Base-by-base conservation (phyloP, 2,797 vertebrate species). In the Tinamus major region DNA sequence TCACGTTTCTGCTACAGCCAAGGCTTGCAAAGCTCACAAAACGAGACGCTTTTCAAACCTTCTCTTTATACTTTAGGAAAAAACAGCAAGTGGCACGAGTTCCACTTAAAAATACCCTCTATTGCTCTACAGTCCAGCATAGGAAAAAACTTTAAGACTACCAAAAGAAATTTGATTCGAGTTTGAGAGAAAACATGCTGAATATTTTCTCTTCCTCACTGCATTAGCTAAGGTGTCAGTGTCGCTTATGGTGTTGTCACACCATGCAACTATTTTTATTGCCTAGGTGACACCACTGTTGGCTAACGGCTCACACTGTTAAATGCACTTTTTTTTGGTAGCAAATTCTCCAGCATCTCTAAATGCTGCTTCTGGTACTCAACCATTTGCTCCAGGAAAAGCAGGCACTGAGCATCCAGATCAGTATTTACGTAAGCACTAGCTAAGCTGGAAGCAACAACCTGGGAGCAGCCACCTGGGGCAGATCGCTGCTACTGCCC, bases 21-120 rank as follows among this genome's bases (percentile, higher is more conserved):
- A 78, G 35, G 51, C 67, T 91, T 77, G 35, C 81, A 93, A 55
- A 86, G 44, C 48, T 53, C 4, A 35, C 46, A 64, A 62, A 79
- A 80, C 76, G 35, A 78, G 79, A 58, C 10, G 18, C 71, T 87
- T 83, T 92, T 77, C 59, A 96, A 92, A 65, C n/a, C 53, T 78
- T 44, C 56, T 64, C 48, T 93, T 67, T 37, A 70, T 78, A 85
- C 8, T 48, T 75, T 49, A 89, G 49, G 65, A 90, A 90, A 93
- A 8, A 49, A 4, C 65, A 89, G 31, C 46, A 62, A 88, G 53
- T 44, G 56, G 46, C 10, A 37, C 11, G 6, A 85, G 68, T 26
- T 49, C 65, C 29, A 56, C 29, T 56, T 56, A 56, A n/a, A 53
- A 55, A 31, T 9, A 56, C n/a, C 48, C 65, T 64, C 39, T 42